These are phyloP conservation scores for Lymantria monacha DNA, from an alignment of 2,888 invertebrate genomes.

Conservation along the genomic window DNA sequence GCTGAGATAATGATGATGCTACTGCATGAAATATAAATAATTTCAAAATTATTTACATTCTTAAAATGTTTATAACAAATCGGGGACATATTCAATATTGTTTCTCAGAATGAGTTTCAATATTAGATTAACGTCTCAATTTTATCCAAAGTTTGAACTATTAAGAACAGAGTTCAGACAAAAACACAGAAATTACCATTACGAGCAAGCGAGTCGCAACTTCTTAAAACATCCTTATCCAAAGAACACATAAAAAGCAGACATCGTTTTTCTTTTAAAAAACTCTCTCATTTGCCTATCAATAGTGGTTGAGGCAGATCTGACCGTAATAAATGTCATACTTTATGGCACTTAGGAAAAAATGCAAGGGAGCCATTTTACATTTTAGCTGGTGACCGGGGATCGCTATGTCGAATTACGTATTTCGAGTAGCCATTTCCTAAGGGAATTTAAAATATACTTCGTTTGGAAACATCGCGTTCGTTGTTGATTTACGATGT, in stretches of 20 bases:
- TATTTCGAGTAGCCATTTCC: constrained; percentile 72
- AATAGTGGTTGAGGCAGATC: constrained; percentile 81
- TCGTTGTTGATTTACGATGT: constrained; percentile 38
- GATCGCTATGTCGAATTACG: constrained; percentile 75
- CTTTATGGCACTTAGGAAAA: constrained; percentile 80
- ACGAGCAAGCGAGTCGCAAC: constrained; percentile 57
- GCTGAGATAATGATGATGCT: too few relatives aligned
- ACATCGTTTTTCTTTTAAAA: constrained; percentile 83
- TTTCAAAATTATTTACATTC: too few relatives aligned
- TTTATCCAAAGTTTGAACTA: constrained; percentile 24
- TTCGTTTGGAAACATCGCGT: constrained; percentile 35
- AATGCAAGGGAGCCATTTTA: constrained; percentile 82
- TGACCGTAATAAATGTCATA: constrained; percentile 83
- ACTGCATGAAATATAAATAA: too few relatives aligned
- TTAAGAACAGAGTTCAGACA: constrained; percentile 35
- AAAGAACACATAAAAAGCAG: constrained; percentile 81
- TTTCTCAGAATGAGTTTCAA: constrained; percentile 10
- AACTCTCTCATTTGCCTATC: constrained; percentile 83
- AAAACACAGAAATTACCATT: constrained; percentile 52
- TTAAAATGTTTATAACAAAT: too few relatives aligned
- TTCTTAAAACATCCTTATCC: constrained; percentile 74
- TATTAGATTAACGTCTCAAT: constrained; percentile 10
- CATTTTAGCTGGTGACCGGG: constrained; percentile 77
- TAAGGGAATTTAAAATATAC: constrained; percentile 63
- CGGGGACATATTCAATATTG: too few relatives aligned